Conservation (phyloP, 1,140 invertebrate species). For the Cydia strobilella region DNA sequence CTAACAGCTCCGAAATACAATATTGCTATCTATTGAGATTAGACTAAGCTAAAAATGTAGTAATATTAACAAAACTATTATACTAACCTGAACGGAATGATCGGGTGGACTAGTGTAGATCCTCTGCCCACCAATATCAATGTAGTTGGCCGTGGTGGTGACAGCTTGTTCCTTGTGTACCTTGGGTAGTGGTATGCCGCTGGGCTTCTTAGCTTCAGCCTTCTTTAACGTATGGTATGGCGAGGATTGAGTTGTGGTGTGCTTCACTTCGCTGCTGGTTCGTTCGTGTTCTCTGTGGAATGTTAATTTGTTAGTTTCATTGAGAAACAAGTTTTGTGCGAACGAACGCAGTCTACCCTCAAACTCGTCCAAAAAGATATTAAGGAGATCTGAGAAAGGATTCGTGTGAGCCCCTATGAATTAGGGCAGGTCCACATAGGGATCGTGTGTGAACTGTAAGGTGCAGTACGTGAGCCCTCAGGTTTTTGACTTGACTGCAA, state of each 20-base stretch:
- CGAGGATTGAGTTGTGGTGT: constrained; percentile 72
- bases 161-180: constrained; percentile 68
- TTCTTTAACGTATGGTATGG: constrained; percentile 75
- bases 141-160: constrained; percentile 67
- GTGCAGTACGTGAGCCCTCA: too few relatives aligned
- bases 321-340: too few relatives aligned
- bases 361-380: too few relatives aligned
- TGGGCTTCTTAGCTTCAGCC: constrained; percentile 69
- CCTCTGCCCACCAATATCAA: constrained; percentile 75
- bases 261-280: constrained; percentile 74
- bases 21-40: not conserved
- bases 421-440: too few relatives aligned
- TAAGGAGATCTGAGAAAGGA: too few relatives aligned
- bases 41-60: constrained; percentile 27
- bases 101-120: constrained; percentile 75
- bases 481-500: too few relatives aligned
- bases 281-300: constrained; percentile 69
- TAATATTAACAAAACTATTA: constrained; percentile 6
- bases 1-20: too few relatives aligned
- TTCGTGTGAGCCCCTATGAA: too few relatives aligned
- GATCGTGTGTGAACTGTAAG: too few relatives aligned
- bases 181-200: constrained; percentile 75
- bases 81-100: constrained; percentile 74
- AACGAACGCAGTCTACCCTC: too few relatives aligned
- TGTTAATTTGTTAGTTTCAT: not conserved